phyloP scores from a whole-genome alignment of 2,888 invertebrate genomes.

The Serrognathus titanus region DNA sequence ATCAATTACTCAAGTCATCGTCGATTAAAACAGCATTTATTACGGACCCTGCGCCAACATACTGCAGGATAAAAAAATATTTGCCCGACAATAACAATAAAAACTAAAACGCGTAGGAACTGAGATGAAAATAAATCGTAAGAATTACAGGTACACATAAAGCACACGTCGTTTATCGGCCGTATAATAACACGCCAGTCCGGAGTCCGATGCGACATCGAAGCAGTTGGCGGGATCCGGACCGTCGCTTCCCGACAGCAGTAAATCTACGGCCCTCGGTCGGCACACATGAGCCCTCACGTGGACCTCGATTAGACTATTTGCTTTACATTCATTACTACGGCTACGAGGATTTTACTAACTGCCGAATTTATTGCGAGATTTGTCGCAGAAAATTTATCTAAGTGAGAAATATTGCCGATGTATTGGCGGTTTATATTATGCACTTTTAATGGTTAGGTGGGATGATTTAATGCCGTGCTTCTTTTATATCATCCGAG shows the following conservation, averaged over 20 bases:
- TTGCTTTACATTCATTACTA: constrained; percentile 48
- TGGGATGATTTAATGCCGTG: constrained; percentile 34
- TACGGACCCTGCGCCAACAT: background rate
- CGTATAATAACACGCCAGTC: constrained; percentile 33
- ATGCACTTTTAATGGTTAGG: constrained; percentile 22
- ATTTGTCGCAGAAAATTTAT: constrained; percentile 45
- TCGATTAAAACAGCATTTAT: constrained; percentile 8
- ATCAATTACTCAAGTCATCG: constrained; percentile 9
- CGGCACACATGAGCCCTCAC: constrained; percentile 44
- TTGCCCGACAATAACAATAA: background rate
- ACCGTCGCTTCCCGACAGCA: constrained; percentile 29
- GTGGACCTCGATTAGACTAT: constrained; percentile 49
- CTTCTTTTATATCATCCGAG: constrained; percentile 19
- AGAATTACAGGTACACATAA: constrained; percentile 30
- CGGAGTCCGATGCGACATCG: constrained; percentile 28
- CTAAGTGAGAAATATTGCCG: constrained; percentile 44
- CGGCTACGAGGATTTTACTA: constrained; percentile 48
- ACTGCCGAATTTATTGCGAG: constrained; percentile 48
- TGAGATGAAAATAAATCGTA: constrained; percentile 13
- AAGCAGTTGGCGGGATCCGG: constrained; percentile 31
- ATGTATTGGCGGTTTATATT: constrained; percentile 38
- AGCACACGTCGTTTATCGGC: constrained; percentile 37
- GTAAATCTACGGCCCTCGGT: constrained; percentile 38
- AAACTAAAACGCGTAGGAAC: background rate
- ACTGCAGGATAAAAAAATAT: background rate